Evolutionary conservation across 2,888 invertebrate genomes (phyloP), one percentile per base, ranked within the genome.

Genomic region (Pinctada fucata): DNA sequence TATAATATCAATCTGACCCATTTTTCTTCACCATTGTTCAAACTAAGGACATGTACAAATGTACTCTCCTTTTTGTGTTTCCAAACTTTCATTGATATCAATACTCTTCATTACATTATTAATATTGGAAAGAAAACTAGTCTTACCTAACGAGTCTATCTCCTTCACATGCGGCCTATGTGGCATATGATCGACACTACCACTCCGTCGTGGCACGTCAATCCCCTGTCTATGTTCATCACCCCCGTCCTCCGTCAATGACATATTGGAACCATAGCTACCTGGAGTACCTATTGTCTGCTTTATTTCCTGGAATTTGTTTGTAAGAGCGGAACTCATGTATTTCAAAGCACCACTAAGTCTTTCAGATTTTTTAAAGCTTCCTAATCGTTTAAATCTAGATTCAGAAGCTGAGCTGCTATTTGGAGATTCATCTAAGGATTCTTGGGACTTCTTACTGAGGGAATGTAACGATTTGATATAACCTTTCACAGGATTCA

Each of bases 301-400:
- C 79, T 91, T 91, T 31, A 91, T 80, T 81, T 91, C 91, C 76
- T 86, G 88, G 16, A 91, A 83, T 79, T 90, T 90, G 67, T 76
- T 87, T 48, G 88, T 87, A n/a, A 88, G 85, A 72, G 88, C 88
- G 79, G 81, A 82, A 52, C 88, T 85, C 16, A 88, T 89, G 78
- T 82, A 85, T 80, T 88, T 89, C 68, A 88, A 84, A 76, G 88
- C 86, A 58, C 88, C 88, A 80, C 88, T 88, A 63, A 90, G 84
- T 48, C 86, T 85, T 78, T 89, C 89, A 78, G 87, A 88, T 79
- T 84, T 76, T 50, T 84, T 70, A 66, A 86, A 84, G 76, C 86
- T 86, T 47, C 86, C 83, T 16, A 77, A 50, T 70, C 84, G 66
- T 63, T 79, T 81, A 48, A 85, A 76, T 10, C 82, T 52, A 51